Conservation (phyloP, 2,113 vertebrate species). For the Alosa alosa region DNA sequence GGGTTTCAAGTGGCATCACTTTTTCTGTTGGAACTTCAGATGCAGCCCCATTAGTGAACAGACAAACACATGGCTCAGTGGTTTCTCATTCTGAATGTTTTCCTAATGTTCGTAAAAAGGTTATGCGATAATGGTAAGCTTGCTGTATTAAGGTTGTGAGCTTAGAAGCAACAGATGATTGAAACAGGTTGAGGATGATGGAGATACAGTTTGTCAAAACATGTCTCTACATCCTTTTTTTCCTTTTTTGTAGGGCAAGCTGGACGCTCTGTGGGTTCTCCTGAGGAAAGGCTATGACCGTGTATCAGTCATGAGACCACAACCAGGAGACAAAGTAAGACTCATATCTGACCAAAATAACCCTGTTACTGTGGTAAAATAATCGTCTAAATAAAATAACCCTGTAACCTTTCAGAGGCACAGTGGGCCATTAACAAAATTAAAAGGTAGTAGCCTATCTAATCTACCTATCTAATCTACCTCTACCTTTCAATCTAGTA, state of each 20-base stretch:
- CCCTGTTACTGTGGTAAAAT: not conserved
- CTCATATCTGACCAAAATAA: not conserved
- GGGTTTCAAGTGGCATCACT: not conserved
- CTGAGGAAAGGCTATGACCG: conserved; percentile 91
- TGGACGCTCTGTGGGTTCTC: conserved; percentile 92
- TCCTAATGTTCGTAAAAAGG: no score
- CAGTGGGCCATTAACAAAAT: not conserved
- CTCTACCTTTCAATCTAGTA: no score
- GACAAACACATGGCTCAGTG: not conserved
- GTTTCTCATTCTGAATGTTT: not conserved
- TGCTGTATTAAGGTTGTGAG: no score
- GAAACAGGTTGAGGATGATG: no score
- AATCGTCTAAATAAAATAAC: not conserved
- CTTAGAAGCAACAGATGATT: no score
- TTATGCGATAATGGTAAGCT: no score
- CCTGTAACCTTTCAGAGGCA: not conserved
- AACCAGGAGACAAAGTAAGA: conserved; percentile 93
- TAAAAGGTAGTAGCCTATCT: no score
- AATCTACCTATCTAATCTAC: no score
- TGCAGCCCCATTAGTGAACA: not conserved
- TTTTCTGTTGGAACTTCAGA: not conserved
- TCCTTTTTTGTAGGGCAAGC: conserved; percentile 79
- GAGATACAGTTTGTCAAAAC: not conserved
- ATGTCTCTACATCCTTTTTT: not conserved
- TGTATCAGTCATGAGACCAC: conserved; percentile 94